Evolutionary conservation across 2,888 invertebrate genomes (phyloP), one percentile per base, ranked within the genome.

Genomic region (Nemotelus nigrinus): DNA sequence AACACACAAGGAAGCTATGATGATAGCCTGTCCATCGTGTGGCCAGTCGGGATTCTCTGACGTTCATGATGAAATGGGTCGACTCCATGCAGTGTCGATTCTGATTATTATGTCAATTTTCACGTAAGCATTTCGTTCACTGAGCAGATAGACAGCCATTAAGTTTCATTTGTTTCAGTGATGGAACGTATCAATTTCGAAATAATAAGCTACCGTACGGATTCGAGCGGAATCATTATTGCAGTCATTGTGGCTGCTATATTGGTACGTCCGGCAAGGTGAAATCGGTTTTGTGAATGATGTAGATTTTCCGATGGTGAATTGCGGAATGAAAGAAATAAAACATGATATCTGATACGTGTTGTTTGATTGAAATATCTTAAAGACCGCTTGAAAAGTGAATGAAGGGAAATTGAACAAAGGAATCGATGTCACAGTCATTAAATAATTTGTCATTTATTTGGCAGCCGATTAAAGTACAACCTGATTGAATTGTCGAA

Each of bases 221-320:
- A 4, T 74, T 74, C 25, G 74, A 74, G 48, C 60, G 74, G 65
- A 86, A 86, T 80, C 86, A 86, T 58, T 86, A 86, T 65, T 86
- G 86, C 63, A 79, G 81, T 0, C 82, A 84, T 50, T 86, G 86
- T 64, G 86, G 86, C 45, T 86, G 86, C 75, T 86, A 80, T 47
- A 84, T 86, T 79, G 86, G 86, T 2, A 83, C 86, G 2, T 83
- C 65, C 5, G 55, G 65, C 1, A 74, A 74, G 63, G 63, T 74
- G 2, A 74, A 41, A 2, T 71, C 65, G 2, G 45, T 65, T 65
- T 45, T 47, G 60, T 60, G 41, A 41, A 41, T 10, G 25, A 25
- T 25, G 25, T 25, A 25, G 25, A 25, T 25, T 25, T 25, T 25
- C 25, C 25, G 25, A 53, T 53, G 10, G 53, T 53, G 53, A 7